Evolutionary conservation across 2,888 invertebrate genomes (phyloP).

Genomic region (Hirtodrosophila trivittata): DNA sequence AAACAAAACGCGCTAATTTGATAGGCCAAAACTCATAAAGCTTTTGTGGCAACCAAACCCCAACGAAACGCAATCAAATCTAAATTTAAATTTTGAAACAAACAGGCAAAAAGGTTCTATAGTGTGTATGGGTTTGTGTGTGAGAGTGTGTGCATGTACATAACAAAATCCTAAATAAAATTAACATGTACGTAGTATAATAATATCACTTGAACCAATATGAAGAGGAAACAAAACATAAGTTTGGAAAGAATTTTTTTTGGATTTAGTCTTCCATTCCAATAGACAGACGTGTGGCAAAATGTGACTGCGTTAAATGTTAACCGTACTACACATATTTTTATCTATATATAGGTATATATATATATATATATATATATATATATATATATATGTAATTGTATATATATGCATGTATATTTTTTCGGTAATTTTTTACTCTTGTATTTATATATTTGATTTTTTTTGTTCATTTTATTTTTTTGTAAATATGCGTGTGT

Average conservation of each 20-base stretch:
- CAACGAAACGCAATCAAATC: conserved; percentile 12
- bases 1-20: conserved; percentile 42
- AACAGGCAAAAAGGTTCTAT: conserved; percentile 36
- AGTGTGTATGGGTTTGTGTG: conserved; percentile 11
- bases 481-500: conserved; percentile 68
- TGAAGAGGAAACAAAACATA: conserved; percentile 13
- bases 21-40: conserved; percentile 42
- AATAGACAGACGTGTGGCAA: conserved; percentile 36
- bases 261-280: neutral
- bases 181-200: conserved; percentile 37
- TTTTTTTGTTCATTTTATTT: conserved; percentile 36
- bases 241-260: conserved; percentile 6
- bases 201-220: conserved; percentile 68
- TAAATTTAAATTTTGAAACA: conserved; percentile 32
- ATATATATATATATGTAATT: conserved; percentile 46
- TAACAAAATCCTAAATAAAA: conserved; percentile 46
- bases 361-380: conserved; percentile 10
- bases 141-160: conserved; percentile 22
- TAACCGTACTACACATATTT: conserved; percentile 44
- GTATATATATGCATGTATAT: conserved; percentile 51
- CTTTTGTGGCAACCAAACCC: conserved; percentile 1
- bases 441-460: conserved; percentile 34
- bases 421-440: conserved; percentile 55
- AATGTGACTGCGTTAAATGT: conserved; percentile 47
- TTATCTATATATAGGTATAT: conserved; percentile 10